phyloP scores from a whole-genome alignment of 2,113 vertebrate genomes.

The Leucoraja erinaceus region DNA sequence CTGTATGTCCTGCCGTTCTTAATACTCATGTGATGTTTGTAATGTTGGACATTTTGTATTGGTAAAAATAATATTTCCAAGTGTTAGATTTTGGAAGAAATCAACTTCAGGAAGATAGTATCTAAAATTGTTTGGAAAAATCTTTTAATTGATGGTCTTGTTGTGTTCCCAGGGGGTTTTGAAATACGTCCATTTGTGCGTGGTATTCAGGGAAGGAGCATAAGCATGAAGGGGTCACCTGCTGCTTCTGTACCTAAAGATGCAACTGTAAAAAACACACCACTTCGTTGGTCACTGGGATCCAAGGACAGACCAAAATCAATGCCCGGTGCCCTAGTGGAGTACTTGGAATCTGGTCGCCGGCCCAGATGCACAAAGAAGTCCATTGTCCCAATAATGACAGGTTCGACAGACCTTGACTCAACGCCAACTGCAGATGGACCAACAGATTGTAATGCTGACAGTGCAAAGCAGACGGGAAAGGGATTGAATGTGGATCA shows the following conservation, averaged over 20 bases:
- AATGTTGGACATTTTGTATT: neutral
- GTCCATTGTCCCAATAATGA: conserved; percentile 64
- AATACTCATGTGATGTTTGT: neutral
- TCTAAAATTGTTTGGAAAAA: neutral
- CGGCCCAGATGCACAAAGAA: conserved; percentile 72
- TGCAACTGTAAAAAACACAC: conserved; percentile 58
- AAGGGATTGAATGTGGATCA: conserved; percentile 42
- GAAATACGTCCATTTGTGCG: conserved; percentile 58
- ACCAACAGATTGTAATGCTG: neutral
- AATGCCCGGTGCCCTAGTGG: conserved; percentile 64
- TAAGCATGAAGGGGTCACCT: conserved; percentile 64
- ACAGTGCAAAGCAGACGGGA: neutral
- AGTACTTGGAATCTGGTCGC: conserved; percentile 78
- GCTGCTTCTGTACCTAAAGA: conserved; percentile 50
- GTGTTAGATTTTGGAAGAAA: neutral
- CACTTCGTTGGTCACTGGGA: conserved; percentile 69
- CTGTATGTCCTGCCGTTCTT: neutral
- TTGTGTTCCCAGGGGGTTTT: conserved; percentile 53
- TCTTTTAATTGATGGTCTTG: conserved; percentile 29
- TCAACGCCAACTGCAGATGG: neutral
- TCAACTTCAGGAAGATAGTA: neutral
- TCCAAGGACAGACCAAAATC: conserved; percentile 56
- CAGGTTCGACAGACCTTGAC: conserved; percentile 43
- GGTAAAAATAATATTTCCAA: too few species aligned
- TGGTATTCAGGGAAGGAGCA: conserved; percentile 62